Base-by-base conservation (phyloP, 1,140 invertebrate species). In the Bilobella aurantiaca region DNA sequence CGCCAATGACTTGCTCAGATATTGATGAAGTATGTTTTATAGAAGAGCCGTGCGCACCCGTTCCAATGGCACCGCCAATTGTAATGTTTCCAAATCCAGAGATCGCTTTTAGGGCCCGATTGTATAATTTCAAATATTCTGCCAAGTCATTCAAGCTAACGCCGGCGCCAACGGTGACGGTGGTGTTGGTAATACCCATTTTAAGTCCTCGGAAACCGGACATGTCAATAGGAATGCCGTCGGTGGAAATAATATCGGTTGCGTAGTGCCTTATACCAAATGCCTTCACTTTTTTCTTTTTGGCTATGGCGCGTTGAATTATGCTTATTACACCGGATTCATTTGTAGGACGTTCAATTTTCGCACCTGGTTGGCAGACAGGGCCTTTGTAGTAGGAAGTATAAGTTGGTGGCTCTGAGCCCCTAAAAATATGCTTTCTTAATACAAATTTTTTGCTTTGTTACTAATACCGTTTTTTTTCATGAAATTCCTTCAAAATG, bases 11-110 rank as follows among this genome's bases (percentile, higher is more conserved):
- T 61, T 60, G 66, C 30, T 64, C 57, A 5, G 66, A 68, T 1
- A 68, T 47, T 3, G 59, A 56, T 3, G 62, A 31, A 27, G 62
- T 67, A 31, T 68, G 46, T 34, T 49, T 57, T 3, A 64, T 8
- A 21, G 62, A 61, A 1, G 62, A 64, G 1, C 66, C 66, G 27
- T 64, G 66, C 32, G 66, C 66, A 5, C 66, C 66, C 25, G 66
- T 68, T 1, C 57, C 66, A 3, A 68, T 68, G 21, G 66, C 66
- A 1, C 66, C 66, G 25, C 57, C 66, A 28, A 69, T 59, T 12
- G 67, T 66, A 25, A 69, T 66, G 18, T 63, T 58, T 14, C 64
- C 64, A 53, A 16, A 65, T 3, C 23, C 57, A n/a, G 56, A 31
- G 3, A 30, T 34, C 16, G 59, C 42, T 30, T 31, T 27, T 5